phyloP scores from a whole-genome alignment of 2,888 invertebrate species.

The Timema podura region DNA sequence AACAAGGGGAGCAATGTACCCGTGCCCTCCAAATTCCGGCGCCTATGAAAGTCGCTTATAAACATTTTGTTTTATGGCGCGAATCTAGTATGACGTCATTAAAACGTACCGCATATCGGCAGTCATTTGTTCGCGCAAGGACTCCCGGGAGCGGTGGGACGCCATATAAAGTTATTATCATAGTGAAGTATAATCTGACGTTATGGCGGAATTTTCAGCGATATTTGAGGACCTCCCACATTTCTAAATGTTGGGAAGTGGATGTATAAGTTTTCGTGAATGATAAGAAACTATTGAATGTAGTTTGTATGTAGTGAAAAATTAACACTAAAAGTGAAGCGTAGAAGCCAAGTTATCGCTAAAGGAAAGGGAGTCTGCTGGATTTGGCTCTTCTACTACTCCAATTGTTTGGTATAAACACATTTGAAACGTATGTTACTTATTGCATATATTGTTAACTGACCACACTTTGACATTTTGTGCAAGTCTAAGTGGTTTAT shows the following conservation, averaged over 20 bases:
- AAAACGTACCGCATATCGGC: slow-evolving; percentile 31
- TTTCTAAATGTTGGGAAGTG: slow-evolving; percentile 29
- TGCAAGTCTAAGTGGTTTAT: not conserved
- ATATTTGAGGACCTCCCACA: slow-evolving; percentile 30
- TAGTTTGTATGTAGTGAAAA: not conserved
- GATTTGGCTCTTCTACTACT: slow-evolving; percentile 28
- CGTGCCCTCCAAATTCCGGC: too few relatives aligned
- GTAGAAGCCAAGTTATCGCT: slow-evolving; percentile 29
- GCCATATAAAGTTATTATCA: slow-evolving; percentile 33
- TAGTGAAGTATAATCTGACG: slow-evolving; percentile 33
- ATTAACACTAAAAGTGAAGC: slow-evolving; percentile 23
- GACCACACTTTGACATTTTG: not conserved
- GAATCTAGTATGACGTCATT: slow-evolving; percentile 31
- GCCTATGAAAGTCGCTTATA: too few relatives aligned
- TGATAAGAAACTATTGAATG: slow-evolving; percentile 12
- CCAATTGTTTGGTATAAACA: slow-evolving; percentile 33
- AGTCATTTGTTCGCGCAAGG: slow-evolving; percentile 33
- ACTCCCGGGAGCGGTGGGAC: slow-evolving; percentile 33
- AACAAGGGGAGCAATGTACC: too few relatives aligned
- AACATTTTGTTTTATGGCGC: slow-evolving; percentile 15
- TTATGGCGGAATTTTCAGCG: slow-evolving; percentile 34
- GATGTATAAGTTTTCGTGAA: slow-evolving; percentile 21
- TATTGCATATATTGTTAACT: slow-evolving; percentile 18
- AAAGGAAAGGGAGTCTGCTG: slow-evolving; percentile 31
- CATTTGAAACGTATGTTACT: slow-evolving; percentile 29